A percentile compares a stretch with the other conserved stretches of the same genome.
Evolutionary conservation across 2,888 invertebrate genomes (phyloP).

Genomic region (Watsonalla binaria): DNA sequence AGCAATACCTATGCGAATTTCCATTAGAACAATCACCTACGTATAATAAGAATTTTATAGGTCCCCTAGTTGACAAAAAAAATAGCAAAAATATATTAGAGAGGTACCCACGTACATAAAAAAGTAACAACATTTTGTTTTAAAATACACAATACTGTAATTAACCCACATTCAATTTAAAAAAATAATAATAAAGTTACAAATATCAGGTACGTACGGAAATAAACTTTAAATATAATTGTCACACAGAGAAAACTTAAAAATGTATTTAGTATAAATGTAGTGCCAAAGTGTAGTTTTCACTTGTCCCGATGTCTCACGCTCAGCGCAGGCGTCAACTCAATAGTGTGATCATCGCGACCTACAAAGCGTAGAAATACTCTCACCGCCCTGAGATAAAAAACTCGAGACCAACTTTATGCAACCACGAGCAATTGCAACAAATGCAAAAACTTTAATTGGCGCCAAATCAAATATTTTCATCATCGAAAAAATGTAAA

Average conservation of each 20-base stretch:
- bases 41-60: too few species aligned
- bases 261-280: background rate
- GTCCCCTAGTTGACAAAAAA: too few species aligned
- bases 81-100: too few species aligned
- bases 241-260: too few species aligned
- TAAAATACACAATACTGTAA: too few species aligned
- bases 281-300: conserved; percentile 32
- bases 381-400: conserved; percentile 54
- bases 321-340: conserved; percentile 11
- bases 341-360: conserved; percentile 48
- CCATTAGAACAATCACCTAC: conserved; percentile 13
- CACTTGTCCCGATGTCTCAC: conserved; percentile 48
- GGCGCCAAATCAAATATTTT: conserved; percentile 11
- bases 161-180: too few species aligned
- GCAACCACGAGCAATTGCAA: conserved; percentile 22
- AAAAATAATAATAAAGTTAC: too few species aligned
- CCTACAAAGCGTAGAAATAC: conserved; percentile 64
- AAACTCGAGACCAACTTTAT: conserved; percentile 9
- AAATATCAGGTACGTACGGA: too few species aligned
- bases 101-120: too few species aligned
- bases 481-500: conserved; percentile 2
- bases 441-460: conserved; percentile 9
- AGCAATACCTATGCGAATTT: conserved; percentile 32
- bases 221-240: too few species aligned
- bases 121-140: too few species aligned